phyloP scores from a whole-genome alignment of 2,113 vertebrate genomes.

The Ammodytes marinus region DNA sequence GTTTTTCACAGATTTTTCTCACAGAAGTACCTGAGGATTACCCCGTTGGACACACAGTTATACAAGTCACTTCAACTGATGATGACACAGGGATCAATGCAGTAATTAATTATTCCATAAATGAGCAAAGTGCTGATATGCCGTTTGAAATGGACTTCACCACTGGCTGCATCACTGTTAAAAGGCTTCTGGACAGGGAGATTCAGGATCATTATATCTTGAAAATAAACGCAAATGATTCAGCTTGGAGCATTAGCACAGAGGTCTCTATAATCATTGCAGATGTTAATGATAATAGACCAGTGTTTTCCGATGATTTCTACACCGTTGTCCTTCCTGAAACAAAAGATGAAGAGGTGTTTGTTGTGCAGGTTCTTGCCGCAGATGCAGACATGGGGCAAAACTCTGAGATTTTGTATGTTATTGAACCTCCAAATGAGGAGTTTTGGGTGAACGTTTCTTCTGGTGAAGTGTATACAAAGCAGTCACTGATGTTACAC shows the following conservation, averaged over 20 bases:
- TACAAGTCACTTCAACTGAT: constrained; percentile 77
- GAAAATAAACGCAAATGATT: constrained; percentile 84
- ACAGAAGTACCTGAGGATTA: constrained; percentile 78
- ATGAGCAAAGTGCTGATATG: constrained; percentile 56
- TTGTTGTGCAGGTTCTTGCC: constrained; percentile 78
- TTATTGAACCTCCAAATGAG: constrained; percentile 79
- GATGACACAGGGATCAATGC: constrained; percentile 80
- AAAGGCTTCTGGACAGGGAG: constrained; percentile 79
- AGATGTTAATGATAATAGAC: constrained; percentile 84
- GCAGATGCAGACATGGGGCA: constrained; percentile 76
- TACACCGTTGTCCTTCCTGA: constrained; percentile 73
- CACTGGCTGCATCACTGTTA: constrained; percentile 74
- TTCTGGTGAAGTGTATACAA: constrained; percentile 79
- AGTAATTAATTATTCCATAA: constrained; percentile 73
- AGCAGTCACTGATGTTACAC: constrained; percentile 66
- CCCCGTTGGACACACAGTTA: constrained; percentile 73
- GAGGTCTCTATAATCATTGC: constrained; percentile 78
- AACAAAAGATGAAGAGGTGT: constrained; percentile 63
- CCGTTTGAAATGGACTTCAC: constrained; percentile 78
- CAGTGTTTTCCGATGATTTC: constrained; percentile 73
- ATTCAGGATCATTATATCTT: constrained; percentile 75
- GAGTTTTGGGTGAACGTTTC: constrained; percentile 78
- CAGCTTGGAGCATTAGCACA: constrained; percentile 83
- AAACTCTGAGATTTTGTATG: constrained; percentile 80
- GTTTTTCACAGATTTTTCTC: constrained; percentile 79